A percentile compares a stretch with the other conserved stretches of the same genome.
phyloP scores from a whole-genome alignment of 1,140 invertebrate genomes.

The Drosophila bipectinata region DNA sequence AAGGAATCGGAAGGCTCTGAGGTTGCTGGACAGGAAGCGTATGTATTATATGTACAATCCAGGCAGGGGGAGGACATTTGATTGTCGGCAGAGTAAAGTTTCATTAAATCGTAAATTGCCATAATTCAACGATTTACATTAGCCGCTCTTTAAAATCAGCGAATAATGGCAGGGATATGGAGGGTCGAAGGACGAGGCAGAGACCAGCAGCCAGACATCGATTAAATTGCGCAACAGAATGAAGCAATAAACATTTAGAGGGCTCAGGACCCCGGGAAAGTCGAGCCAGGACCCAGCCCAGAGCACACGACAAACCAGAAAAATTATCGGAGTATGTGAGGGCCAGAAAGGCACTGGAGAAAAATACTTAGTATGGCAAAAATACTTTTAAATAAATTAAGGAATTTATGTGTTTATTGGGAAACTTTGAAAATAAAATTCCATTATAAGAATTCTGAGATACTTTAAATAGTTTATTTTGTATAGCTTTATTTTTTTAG shows the following conservation, averaged over 20 bases:
- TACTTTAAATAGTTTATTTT: neutral
- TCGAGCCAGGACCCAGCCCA: constrained; percentile 32
- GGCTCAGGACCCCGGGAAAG: constrained; percentile 40
- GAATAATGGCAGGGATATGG: constrained; percentile 3
- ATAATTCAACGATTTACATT: constrained; percentile 78
- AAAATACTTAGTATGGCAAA: too few species aligned
- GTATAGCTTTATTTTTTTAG: neutral
- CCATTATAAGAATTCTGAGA: neutral
- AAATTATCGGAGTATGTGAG: constrained; percentile 51
- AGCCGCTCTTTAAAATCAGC: constrained; percentile 75
- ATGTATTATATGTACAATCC: neutral
- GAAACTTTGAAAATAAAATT: neutral
- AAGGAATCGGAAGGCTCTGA: neutral
- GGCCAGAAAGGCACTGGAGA: constrained; percentile 12
- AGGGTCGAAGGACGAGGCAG: constrained; percentile 1
- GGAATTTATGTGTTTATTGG: too few species aligned
- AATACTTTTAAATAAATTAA: too few species aligned
- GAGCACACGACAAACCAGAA: constrained; percentile 40
- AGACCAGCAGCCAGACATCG: constrained; percentile 60
- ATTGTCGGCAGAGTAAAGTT: constrained; percentile 36
- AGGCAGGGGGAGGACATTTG: constrained; percentile 16
- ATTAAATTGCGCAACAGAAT: constrained; percentile 82
- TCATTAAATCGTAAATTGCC: constrained; percentile 75
- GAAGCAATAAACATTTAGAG: constrained; percentile 82
- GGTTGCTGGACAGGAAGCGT: constrained; percentile 26